These are phyloP conservation scores for Leptobrachium leishanense DNA, from an alignment of 2,113 vertebrate genomes.

Conservation along the genomic window DNA sequence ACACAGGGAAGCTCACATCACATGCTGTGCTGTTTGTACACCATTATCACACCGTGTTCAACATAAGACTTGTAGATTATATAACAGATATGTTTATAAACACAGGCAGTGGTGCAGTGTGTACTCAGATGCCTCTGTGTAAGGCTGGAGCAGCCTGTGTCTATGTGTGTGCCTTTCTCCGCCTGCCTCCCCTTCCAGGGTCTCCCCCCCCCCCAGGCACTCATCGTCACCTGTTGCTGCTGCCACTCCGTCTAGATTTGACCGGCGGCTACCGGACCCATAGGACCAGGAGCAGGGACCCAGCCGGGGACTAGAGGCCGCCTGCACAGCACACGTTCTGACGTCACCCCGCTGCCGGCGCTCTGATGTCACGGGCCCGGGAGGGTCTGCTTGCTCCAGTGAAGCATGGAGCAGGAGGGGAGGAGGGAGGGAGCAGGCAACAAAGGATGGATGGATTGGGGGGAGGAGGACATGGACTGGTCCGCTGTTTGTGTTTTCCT, in stretches of 20 bases:
- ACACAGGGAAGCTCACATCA: too few relatives aligned
- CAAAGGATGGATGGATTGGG: not conserved
- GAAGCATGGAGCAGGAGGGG: not conserved
- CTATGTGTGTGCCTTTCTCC: too few relatives aligned
- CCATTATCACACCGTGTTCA: too few relatives aligned
- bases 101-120: too few relatives aligned
- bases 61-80: too few relatives aligned
- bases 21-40: too few relatives aligned
- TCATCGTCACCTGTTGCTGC: not conserved
- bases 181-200: too few relatives aligned
- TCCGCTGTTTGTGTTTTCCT: too few relatives aligned
- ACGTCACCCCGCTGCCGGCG: constrained; percentile 34
- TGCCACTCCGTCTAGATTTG: not conserved
- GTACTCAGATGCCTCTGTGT: too few relatives aligned
- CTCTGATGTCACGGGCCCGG: constrained; percentile 32
- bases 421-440: not conserved
- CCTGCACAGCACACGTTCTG: constrained; percentile 23
- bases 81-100: too few relatives aligned
- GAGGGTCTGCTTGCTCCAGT: constrained; percentile 3
- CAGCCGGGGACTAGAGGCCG: constrained; percentile 16
- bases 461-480: not conserved
- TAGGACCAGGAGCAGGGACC: not conserved
- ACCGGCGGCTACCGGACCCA: not conserved
- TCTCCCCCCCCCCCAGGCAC: not conserved
- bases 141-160: too few relatives aligned